phyloP scores from a whole-genome alignment of 2,113 vertebrate genomes.

The Elaphurus davidianus region DNA sequence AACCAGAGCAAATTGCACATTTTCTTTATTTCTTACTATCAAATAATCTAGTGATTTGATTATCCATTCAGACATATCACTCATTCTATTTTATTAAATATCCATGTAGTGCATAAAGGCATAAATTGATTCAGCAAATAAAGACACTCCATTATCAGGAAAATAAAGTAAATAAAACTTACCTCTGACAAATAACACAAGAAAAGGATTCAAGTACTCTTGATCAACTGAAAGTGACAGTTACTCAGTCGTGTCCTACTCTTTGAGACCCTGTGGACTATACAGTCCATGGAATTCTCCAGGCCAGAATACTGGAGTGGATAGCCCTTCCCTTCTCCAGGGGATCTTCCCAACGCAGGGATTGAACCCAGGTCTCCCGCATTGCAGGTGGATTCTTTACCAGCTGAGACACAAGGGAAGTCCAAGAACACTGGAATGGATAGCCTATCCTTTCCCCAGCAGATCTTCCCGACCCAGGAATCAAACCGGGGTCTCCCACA shows the following conservation, averaged over 20 bases:
- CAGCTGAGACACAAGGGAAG: background rate
- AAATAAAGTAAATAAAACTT: background rate
- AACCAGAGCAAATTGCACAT: background rate
- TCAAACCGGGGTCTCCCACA: background rate
- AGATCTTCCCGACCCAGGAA: background rate
- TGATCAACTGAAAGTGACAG: background rate
- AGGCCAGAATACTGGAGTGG: background rate
- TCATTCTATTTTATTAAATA: background rate
- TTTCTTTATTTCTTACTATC: background rate
- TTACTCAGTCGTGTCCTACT: background rate
- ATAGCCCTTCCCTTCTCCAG: background rate
- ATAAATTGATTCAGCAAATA: background rate
- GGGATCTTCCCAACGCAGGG: background rate
- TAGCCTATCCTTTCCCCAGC: background rate
- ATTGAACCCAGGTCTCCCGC: background rate
- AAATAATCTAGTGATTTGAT: background rate
- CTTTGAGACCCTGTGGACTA: background rate
- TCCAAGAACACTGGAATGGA: background rate
- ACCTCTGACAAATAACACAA: background rate
- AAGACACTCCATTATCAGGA: background rate
- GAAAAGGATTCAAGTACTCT: background rate
- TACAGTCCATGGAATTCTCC: background rate
- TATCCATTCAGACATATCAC: background rate
- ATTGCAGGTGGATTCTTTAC: background rate
- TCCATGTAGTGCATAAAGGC: background rate